Evolutionary conservation across 1,140 invertebrate genomes (phyloP), one percentile per base, ranked within the genome.

Genomic region (Reticulitermes speratus): DNA sequence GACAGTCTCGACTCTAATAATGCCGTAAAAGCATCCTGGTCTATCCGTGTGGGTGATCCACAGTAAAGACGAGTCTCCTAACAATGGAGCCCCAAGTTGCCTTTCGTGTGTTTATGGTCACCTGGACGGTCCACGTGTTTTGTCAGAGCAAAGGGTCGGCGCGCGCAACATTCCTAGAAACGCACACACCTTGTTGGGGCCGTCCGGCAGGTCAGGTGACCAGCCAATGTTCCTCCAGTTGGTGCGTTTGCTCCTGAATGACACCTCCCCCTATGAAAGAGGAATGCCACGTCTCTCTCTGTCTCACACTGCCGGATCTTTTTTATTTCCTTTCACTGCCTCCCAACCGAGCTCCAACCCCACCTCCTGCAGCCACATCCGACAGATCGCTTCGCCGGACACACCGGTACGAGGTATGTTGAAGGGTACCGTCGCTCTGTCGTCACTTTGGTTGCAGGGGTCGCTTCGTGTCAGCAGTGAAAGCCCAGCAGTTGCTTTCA

Each of bases 181-280:
- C 19, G 48, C 83, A 9, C 83, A 84, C 83, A 84, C 83, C 83
- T 84, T 16, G 82, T 14, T 82, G 82, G 82, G 82, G 44, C 82
- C 32, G 32, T 44, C 82, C 82, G 23, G 12, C 44, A 1, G 83
- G 83, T 84, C 83, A 84, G 83, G 83, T 84, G 83, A 84, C 83
- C 83, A 30, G 23, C 7, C 83, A 6, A 11, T 25, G 83, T 44
- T 6, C 32, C 83, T 52, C 44, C 83, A 8, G 83, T 84, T 84
- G 83, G 83, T 84, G 44, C 21, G 32, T 12, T 30, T 2, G 25
- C 25, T 84, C 83, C 38, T 84, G 12, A 21, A 21, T 82, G 83
- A 84, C 83, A 84, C 32, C 83, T 84, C 83, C 83, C 83, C 83
- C 32, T 23, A 38, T 38, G 12, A 5, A 5, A 82, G 0, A 44